phyloP scores from a whole-genome alignment of 2,797 vertebrate genomes.

The Otolemur crassicaudatus region DNA sequence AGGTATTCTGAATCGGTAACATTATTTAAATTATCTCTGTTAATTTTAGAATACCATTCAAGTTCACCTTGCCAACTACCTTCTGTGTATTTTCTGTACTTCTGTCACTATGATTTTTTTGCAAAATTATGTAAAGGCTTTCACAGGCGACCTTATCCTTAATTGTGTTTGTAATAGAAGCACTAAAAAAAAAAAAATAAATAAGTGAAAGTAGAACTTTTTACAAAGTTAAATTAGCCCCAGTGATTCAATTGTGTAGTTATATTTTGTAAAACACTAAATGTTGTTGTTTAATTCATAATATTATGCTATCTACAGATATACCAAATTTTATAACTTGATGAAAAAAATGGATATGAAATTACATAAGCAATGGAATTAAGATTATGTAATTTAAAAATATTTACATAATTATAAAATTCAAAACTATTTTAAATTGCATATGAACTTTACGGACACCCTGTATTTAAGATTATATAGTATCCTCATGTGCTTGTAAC shows the following conservation, averaged over 20 bases:
- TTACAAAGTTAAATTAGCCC: background rate
- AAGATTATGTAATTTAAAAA: no score
- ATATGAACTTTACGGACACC: no score
- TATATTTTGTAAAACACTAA: background rate
- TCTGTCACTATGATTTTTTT: constrained; percentile 3
- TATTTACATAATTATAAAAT: no score
- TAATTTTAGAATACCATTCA: constrained; percentile 43
- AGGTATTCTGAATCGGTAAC: constrained; percentile 3
- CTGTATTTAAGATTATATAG: background rate
- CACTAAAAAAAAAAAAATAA: background rate
- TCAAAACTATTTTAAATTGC: no score
- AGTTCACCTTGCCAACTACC: background rate
- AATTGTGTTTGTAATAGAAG: background rate
- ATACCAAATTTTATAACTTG: background rate
- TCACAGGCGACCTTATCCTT: background rate
- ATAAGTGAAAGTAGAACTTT: background rate
- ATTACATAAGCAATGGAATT: no score
- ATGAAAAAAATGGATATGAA: background rate
- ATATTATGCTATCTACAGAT: background rate
- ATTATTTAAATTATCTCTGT: constrained; percentile 42
- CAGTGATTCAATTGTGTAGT: background rate
- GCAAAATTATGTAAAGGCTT: background rate
- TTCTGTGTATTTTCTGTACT: constrained; percentile 10
- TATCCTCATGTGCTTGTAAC: background rate
- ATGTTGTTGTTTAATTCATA: background rate